Conservation (phyloP, 2,113 vertebrate species). For the Anarhynchus alexandrinus region DNA sequence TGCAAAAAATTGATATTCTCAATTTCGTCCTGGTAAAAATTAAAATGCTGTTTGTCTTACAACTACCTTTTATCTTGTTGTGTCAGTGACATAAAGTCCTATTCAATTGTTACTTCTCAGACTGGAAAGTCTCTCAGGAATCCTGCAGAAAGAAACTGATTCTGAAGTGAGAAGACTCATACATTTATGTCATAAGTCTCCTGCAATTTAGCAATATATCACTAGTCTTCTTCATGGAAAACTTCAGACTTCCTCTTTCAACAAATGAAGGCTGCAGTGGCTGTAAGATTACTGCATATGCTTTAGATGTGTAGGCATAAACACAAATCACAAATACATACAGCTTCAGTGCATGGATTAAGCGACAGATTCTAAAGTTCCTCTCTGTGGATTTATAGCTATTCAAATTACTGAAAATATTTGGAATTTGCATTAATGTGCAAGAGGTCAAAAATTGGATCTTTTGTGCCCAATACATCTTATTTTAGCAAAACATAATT, state of each 20-base stretch:
- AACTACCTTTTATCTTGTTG: background rate
- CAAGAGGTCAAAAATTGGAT: background rate
- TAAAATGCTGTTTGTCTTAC: background rate
- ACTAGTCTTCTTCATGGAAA: background rate
- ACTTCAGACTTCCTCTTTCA: background rate
- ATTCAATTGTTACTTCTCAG: background rate
- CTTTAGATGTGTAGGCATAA: background rate
- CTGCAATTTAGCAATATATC: background rate
- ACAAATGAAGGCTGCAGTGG: background rate
- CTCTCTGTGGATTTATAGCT: background rate
- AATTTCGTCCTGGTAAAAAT: constrained; percentile 1
- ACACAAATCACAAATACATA: background rate
- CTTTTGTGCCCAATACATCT: background rate
- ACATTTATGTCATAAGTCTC: background rate
- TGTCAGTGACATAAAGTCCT: background rate
- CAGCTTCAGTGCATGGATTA: background rate
- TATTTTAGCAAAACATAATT: background rate
- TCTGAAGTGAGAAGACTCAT: background rate
- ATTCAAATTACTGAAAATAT: background rate
- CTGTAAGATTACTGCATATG: background rate
- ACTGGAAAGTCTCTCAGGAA: background rate
- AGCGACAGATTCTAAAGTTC: background rate
- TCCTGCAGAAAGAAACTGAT: background rate
- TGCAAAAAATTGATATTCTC: background rate
- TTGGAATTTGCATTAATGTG: background rate